phyloP scores from a whole-genome alignment of 2,888 invertebrate genomes.

The Volucella inanis region DNA sequence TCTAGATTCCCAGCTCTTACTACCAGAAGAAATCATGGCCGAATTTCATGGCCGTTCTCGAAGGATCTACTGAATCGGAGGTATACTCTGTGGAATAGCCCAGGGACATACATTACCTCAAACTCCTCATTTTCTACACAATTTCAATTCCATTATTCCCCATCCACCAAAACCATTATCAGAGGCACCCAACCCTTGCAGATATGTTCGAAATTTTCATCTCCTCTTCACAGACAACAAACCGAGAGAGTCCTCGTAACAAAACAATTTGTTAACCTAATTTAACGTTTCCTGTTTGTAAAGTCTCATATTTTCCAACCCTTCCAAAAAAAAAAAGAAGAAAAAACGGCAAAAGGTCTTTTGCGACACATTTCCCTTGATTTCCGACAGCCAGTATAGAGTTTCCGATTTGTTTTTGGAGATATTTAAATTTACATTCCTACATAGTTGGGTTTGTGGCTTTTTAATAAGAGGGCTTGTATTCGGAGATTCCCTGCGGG shows the following conservation, averaged over 20 bases:
- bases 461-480: neutral
- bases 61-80: no score
- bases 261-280: slow-evolving; percentile 62
- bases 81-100: no score
- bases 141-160: no score
- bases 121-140: no score
- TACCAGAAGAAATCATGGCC: no score
- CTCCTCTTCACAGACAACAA: neutral
- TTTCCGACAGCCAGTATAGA: slow-evolving; percentile 32
- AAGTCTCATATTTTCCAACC: slow-evolving; percentile 39
- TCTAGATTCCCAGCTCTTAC: no score
- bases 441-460: neutral
- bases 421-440: slow-evolving; percentile 29
- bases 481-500: no score
- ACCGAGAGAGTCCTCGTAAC: slow-evolving; percentile 17
- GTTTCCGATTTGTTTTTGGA: slow-evolving; percentile 27
- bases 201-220: neutral
- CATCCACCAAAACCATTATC: neutral
- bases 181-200: neutral
- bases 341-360: neutral
- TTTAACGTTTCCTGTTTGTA: slow-evolving; percentile 49
- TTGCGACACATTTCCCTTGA: slow-evolving; percentile 36
- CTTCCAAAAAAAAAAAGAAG: neutral
- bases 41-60: no score
- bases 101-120: no score